A percentile compares a stretch with the other conserved stretches of the same genome.
These are phyloP conservation scores for Vimba vimba DNA, from an alignment of 2,113 vertebrate species.

Conservation along the genomic window DNA sequence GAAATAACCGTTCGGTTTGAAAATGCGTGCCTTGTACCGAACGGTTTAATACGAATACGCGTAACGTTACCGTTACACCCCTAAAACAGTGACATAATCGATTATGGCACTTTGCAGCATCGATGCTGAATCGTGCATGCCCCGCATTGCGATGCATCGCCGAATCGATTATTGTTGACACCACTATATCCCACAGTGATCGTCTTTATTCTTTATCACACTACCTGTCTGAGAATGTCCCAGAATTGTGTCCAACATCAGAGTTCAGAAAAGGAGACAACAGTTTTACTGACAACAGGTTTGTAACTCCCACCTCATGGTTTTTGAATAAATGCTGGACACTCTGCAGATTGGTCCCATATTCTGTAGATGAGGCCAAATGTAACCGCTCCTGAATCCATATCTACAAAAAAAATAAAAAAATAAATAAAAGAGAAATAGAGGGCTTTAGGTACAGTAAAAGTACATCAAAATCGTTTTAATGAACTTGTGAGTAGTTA, in stretches of 20 bases:
- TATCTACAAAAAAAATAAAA: constrained; percentile 71
- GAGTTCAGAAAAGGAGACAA: background rate
- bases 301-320: constrained; percentile 80
- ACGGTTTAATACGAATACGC: too few relatives aligned
- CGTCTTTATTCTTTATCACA: background rate
- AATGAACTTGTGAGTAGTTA: too few relatives aligned
- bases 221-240: background rate
- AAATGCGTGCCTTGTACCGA: too few relatives aligned
- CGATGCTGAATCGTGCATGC: too few relatives aligned
- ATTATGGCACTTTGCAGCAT: too few relatives aligned
- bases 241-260: background rate
- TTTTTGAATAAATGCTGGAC: constrained; percentile 90
- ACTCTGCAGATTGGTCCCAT: constrained; percentile 87
- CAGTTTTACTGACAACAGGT: background rate
- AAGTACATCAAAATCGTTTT: background rate
- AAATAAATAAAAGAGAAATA: background rate
- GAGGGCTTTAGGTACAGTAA: background rate
- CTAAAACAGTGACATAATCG: too few relatives aligned
- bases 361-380: constrained; percentile 86
- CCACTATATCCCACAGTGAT: too few relatives aligned
- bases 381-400: constrained; percentile 91
- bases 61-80: too few relatives aligned
- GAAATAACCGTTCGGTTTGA: too few relatives aligned
- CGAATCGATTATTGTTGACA: too few relatives aligned
- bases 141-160: too few relatives aligned